These are phyloP conservation scores for Episyrphus balteatus DNA, from an alignment of 1,140 invertebrate genomes.

Conservation along the genomic window DNA sequence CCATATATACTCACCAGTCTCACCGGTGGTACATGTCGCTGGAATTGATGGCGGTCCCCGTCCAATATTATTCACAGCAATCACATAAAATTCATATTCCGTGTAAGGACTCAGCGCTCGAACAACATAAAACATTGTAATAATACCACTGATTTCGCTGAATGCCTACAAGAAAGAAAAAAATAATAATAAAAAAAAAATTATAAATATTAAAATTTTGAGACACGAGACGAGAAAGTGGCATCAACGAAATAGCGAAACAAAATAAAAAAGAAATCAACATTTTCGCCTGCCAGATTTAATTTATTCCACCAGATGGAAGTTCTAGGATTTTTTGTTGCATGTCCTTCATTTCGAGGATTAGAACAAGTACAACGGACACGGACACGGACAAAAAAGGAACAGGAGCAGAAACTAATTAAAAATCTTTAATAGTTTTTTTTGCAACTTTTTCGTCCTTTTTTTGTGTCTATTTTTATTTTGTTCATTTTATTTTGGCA, in stretches of 20 bases:
- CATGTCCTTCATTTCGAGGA: too few species aligned
- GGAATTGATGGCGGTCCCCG: conserved; percentile 75
- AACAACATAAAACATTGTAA: conserved; percentile 84
- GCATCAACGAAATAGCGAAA: too few species aligned
- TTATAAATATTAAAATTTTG: neutral
- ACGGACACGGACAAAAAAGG: too few species aligned
- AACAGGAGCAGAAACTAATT: too few species aligned
- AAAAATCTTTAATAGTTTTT: too few species aligned
- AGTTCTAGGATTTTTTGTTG: neutral
- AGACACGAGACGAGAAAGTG: neutral
- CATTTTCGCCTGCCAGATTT: neutral
- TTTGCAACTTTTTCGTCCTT: too few species aligned
- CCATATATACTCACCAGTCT: conserved; percentile 72
- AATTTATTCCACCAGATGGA: neutral
- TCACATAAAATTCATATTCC: conserved; percentile 93
- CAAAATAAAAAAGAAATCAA: neutral
- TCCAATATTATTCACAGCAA: conserved; percentile 88
- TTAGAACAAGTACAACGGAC: too few species aligned
- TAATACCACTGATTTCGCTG: conserved; percentile 84
- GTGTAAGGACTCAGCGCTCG: conserved; percentile 84
- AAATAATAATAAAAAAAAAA: conserved; percentile 2
- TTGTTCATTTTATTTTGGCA: too few species aligned
- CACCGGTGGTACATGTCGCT: conserved; percentile 83
- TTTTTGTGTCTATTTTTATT: too few species aligned
- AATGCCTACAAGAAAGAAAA: conserved; percentile 44